Evolutionary conservation across 2,797 vertebrate genomes (phyloP), one percentile per base, ranked within the genome.

Genomic region (Sphenopsis melanotis): DNA sequence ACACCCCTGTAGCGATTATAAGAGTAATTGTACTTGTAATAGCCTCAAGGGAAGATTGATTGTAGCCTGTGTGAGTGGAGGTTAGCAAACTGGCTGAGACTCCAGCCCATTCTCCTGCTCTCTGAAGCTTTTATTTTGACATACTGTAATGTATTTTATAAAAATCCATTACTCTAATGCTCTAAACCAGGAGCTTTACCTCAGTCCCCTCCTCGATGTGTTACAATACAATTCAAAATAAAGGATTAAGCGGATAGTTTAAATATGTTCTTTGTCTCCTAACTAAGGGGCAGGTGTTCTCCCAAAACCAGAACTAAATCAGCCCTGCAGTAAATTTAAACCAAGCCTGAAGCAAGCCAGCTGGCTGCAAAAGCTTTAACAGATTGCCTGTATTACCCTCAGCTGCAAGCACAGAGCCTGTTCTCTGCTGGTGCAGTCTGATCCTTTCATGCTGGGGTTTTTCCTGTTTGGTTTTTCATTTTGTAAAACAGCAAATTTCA

Each of bases 401-500:
- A 56, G 53, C 53, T 53, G 52, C 32, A 20, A 32, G 52, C 52
- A 32, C 19, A 13, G 52, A 53, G 52, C 52, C 30, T 53, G 52
- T 53, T 55, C 32, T 55, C 53, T 34, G 32, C 53, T 55, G 23
- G 21, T 23, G 39, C 42, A 32, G 8, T 41, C 71, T 57, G 52
- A 20, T 39, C 47, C 30, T 66, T 55, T 27, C 66, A 27, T 1
- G 0, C 10, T 7, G 13, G 6, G 8, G 9, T 1, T 46, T 81
- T 37, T 68, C 26, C 44, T 89, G n/a, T 77, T 74, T 50, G 41
- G 6, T 12, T 72, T 87, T 82, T 60, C 7, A 34, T 34, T 50
- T 44, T 46, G 11, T 49, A 53, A 52, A 94, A 37, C 10, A 60
- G 30, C 29, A 85, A 82, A 82, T 68, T 82, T n/a, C 66, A 89